Evolutionary conservation across 2,113 vertebrate genomes (phyloP).

Genomic region (Hymenochirus boettgeri): DNA sequence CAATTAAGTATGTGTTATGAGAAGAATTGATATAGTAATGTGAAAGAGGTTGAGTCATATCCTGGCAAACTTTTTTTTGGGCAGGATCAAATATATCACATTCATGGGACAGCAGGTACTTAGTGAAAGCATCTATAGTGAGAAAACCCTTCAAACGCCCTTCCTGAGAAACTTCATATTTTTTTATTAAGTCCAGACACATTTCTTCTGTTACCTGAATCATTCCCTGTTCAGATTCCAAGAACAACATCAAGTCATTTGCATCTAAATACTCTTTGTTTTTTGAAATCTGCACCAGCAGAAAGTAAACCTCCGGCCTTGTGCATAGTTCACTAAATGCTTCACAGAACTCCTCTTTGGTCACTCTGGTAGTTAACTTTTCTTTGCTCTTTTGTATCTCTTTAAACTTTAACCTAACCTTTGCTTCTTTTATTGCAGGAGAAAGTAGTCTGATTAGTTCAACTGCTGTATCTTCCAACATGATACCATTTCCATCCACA

Average conservation of each 20-base stretch:
- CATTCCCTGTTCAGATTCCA: constrained; percentile 93
- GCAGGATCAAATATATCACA: constrained; percentile 93
- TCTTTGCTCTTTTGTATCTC: constrained; percentile 95
- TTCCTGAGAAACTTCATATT: constrained; percentile 83
- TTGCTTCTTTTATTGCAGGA: constrained; percentile 87
- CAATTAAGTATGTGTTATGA: constrained; percentile 90
- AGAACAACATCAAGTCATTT: constrained; percentile 89
- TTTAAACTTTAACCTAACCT: constrained; percentile 90
- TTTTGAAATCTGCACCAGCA: constrained; percentile 94
- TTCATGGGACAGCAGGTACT: constrained; percentile 86
- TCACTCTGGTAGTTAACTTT: constrained; percentile 93
- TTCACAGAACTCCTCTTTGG: constrained; percentile 90
- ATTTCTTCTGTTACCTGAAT: constrained; percentile 80
- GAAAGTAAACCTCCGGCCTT: constrained; percentile 91
- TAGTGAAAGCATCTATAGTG: constrained; percentile 89
- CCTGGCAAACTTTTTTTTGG: constrained; percentile 86
- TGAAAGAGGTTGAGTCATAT: constrained; percentile 90
- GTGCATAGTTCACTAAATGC: constrained; percentile 93
- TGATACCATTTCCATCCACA: constrained; percentile 84
- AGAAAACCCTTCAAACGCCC: constrained; percentile 82
- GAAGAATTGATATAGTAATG: constrained; percentile 96
- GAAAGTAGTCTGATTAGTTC: constrained; percentile 85
- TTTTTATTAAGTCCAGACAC: constrained; percentile 85
- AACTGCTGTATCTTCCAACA: constrained; percentile 85
- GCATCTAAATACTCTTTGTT: constrained; percentile 92